Evolutionary conservation across 2,888 invertebrate genomes (phyloP).

Genomic region (Dicranocentrus wangi): DNA sequence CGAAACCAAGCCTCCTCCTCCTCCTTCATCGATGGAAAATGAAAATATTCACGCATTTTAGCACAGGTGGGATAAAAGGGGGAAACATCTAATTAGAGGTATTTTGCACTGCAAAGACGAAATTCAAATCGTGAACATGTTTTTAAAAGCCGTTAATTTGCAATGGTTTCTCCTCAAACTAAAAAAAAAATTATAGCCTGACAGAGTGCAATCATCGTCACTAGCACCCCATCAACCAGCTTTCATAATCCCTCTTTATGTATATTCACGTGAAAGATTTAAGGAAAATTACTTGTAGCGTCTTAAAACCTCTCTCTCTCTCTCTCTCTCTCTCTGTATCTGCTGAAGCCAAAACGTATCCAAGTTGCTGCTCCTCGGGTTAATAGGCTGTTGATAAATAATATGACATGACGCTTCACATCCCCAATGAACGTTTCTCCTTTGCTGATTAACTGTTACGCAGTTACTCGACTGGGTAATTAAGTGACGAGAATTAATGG

Average conservation of each 20-base stretch:
- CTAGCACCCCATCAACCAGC: neutral
- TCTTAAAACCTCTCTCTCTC: neutral
- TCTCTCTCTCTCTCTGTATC: too few relatives aligned
- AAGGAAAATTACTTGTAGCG: neutral
- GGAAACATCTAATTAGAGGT: neutral
- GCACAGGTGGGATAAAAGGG: neutral
- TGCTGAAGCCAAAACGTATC: neutral
- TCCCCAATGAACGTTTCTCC: neutral
- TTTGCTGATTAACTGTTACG: conserved; percentile 4
- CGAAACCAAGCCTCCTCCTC: neutral
- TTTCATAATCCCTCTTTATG: neutral
- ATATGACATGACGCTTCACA: neutral
- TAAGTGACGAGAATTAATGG: conserved; percentile 30
- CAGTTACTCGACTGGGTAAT: conserved; percentile 8
- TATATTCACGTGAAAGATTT: neutral
- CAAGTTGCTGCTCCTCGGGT: neutral
- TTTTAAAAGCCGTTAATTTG: conserved; percentile 34
- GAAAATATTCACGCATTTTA: neutral
- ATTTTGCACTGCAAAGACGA: neutral
- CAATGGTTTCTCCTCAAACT: neutral
- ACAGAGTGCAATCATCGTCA: conserved; percentile 15
- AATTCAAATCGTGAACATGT: conserved; percentile 16
- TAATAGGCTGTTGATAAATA: conserved; percentile 23
- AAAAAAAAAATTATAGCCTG: conserved; percentile 20
- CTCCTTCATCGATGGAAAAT: neutral